A percentile compares a stretch with the other conserved stretches of the same genome.
These are phyloP conservation scores for Takifugu flavidus DNA, from an alignment of 2,113 vertebrate genomes.

Conservation along the genomic window DNA sequence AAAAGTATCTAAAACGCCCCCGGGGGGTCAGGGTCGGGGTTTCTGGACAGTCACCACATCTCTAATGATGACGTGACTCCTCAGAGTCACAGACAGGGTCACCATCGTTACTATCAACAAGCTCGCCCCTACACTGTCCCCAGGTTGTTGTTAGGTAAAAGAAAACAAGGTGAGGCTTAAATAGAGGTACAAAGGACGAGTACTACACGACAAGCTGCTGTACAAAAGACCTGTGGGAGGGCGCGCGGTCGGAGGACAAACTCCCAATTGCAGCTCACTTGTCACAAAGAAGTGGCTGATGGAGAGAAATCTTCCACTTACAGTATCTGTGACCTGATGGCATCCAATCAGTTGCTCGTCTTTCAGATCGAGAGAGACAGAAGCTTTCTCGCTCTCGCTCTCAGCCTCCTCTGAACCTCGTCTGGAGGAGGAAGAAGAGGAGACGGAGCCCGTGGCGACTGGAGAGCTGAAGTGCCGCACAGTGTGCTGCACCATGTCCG, in stretches of 20 bases:
- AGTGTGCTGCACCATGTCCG: slow-evolving; percentile 23
- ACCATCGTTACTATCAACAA: no score
- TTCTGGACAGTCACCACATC: no score
- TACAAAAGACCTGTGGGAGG: no score
- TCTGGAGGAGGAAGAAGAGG: slow-evolving; percentile 11
- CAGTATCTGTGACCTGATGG: slow-evolving; percentile 19
- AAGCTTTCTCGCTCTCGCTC: slow-evolving; percentile 21
- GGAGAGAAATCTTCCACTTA: slow-evolving; percentile 2
- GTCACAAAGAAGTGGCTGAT: slow-evolving; percentile 22
- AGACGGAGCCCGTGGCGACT: slow-evolving; percentile 28
- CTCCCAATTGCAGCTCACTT: slow-evolving; percentile 7
- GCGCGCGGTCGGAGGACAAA: slow-evolving; percentile 9
- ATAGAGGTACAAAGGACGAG: no score
- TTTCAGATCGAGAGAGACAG: slow-evolving; percentile 23
- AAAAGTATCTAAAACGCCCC: no score
- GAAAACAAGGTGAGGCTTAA: no score
- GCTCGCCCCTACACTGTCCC: no score
- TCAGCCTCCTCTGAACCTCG: slow-evolving; percentile 56
- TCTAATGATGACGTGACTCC: no score
- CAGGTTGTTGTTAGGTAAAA: no score
- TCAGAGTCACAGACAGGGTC: no score
- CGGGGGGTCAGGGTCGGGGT: no score
- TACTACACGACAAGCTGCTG: no score
- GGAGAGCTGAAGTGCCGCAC: slow-evolving; percentile 34
- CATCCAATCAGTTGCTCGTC: slow-evolving; percentile 41